Conservation (phyloP, 2,888 invertebrate species). For the Apodemia mormo region DNA sequence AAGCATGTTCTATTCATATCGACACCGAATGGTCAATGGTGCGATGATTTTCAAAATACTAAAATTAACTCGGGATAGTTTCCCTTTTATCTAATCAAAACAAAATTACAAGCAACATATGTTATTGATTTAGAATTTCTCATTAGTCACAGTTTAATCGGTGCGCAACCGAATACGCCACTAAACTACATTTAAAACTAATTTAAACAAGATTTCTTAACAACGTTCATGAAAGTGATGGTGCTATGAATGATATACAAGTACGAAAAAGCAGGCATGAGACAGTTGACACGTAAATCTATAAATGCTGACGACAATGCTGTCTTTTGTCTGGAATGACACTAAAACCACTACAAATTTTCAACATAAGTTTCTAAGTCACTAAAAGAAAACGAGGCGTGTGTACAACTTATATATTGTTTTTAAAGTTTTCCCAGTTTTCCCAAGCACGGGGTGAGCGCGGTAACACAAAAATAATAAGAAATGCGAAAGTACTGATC, state of each 20-base stretch:
- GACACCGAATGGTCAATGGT: slow-evolving; percentile 59
- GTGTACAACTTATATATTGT: background rate
- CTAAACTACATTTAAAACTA: slow-evolving; percentile 61
- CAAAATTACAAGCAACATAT: slow-evolving; percentile 47
- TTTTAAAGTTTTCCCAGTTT: no score
- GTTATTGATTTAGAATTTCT: slow-evolving; percentile 54
- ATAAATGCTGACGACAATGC: slow-evolving; percentile 80
- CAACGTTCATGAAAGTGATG: background rate
- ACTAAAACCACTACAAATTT: slow-evolving; percentile 56
- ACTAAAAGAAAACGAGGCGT: slow-evolving; percentile 20
- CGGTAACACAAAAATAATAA: no score
- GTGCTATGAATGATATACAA: slow-evolving; percentile 48
- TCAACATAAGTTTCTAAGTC: slow-evolving; percentile 52
- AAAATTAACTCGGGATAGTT: slow-evolving; percentile 41
- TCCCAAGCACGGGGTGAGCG: no score
- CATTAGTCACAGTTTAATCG: slow-evolving; percentile 59
- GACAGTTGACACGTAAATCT: slow-evolving; percentile 60
- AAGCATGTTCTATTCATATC: slow-evolving; percentile 60
- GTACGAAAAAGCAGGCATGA: slow-evolving; percentile 44
- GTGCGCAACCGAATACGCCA: slow-evolving; percentile 56
- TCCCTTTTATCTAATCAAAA: slow-evolving; percentile 41
- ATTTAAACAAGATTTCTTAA: slow-evolving; percentile 32
- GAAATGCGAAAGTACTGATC: no score
- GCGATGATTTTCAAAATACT: slow-evolving; percentile 57
- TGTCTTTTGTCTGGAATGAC: slow-evolving; percentile 82